Evolutionary conservation across 2,797 vertebrate species (phyloP).

Genomic region (Eulemur mongoz): DNA sequence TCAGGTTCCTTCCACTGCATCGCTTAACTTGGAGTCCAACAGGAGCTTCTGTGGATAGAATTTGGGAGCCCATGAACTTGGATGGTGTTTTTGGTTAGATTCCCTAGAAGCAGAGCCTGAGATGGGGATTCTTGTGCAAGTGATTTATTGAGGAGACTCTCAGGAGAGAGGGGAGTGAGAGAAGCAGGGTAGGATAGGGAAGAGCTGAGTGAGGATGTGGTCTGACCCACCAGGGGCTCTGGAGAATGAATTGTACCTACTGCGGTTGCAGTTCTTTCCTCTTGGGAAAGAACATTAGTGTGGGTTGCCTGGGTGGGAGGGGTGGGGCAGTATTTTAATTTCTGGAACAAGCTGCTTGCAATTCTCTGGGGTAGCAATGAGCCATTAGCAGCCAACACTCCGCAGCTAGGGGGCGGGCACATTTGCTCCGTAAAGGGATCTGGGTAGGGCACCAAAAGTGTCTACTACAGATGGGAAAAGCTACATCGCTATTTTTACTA

Average conservation of each 20-base stretch:
- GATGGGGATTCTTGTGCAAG: neutral
- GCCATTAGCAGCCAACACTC: neutral
- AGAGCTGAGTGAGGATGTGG: neutral
- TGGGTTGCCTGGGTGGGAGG: neutral
- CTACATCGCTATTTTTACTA: neutral
- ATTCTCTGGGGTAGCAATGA: neutral
- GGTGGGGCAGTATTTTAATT: neutral
- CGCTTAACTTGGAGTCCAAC: neutral
- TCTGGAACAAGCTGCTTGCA: neutral
- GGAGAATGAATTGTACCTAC: neutral
- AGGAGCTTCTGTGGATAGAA: neutral
- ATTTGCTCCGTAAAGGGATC: neutral
- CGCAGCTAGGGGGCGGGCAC: neutral
- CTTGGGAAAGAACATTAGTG: neutral
- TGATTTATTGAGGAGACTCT: neutral
- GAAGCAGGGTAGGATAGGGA: neutral
- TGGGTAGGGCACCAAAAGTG: neutral
- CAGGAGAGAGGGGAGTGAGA: neutral
- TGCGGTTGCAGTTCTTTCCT: neutral
- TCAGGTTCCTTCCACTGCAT: neutral
- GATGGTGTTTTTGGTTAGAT: neutral
- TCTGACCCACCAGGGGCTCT: neutral
- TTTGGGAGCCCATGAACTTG: neutral
- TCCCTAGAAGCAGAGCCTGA: neutral
- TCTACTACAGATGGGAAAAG: neutral